Evolutionary conservation across 2,888 invertebrate species (phyloP).

Genomic region (Meteorus cinctellus): DNA sequence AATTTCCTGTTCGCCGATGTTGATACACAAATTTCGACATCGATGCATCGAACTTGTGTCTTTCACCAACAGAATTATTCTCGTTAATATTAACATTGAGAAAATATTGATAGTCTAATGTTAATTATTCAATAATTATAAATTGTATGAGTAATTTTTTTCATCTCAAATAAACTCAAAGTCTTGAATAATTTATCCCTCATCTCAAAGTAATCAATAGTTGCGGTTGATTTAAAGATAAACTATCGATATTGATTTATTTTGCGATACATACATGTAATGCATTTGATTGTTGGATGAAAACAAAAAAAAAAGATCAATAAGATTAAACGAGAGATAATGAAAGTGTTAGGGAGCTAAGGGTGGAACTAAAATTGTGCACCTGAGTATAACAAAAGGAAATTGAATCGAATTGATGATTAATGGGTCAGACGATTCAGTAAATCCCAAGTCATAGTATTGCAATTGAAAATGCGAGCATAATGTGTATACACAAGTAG

Average conservation of each 20-base stretch:
- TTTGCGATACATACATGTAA: neutral
- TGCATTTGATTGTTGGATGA: neutral
- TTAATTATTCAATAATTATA: too few relatives aligned
- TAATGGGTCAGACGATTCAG: conserved; percentile 19
- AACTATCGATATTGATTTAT: neutral
- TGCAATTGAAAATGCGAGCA: neutral
- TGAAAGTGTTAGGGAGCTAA: neutral
- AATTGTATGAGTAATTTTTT: too few relatives aligned
- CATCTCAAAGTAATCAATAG: too few relatives aligned
- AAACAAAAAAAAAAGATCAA: conserved; percentile 2
- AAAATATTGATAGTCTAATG: too few relatives aligned
- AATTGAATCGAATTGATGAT: conserved; percentile 29
- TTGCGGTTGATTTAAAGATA: too few relatives aligned
- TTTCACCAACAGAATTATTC: too few relatives aligned
- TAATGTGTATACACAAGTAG: neutral
- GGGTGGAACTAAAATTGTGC: neutral
- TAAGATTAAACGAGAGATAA: conserved; percentile 18
- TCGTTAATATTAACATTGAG: too few relatives aligned
- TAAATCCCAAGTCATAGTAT: neutral
- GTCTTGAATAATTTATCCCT: too few relatives aligned
- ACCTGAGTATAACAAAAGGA: conserved; percentile 24
- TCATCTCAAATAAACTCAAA: too few relatives aligned
- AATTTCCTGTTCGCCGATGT: too few relatives aligned
- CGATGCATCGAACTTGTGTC: too few relatives aligned
- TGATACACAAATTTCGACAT: too few relatives aligned